Evolutionary conservation across 2,888 invertebrate species (phyloP).

Genomic region (Papilio protenor): DNA sequence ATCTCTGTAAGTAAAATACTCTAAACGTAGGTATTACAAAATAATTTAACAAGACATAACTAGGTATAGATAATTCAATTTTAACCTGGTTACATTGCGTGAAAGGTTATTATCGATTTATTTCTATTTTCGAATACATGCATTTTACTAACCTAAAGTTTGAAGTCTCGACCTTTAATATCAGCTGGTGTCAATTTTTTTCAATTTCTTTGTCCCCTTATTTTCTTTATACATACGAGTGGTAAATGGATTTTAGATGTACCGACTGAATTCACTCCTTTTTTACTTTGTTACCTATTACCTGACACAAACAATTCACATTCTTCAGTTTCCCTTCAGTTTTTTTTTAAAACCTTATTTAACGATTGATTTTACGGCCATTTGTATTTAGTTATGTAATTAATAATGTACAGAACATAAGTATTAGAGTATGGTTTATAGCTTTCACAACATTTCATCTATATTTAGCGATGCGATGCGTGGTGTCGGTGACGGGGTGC

Average conservation of each 20-base stretch:
- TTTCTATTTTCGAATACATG: background rate
- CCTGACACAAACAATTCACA: too few species aligned
- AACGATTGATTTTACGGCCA: background rate
- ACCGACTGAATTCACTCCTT: background rate
- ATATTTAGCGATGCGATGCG: constrained; percentile 70
- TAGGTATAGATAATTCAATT: background rate
- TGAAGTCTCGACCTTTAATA: background rate
- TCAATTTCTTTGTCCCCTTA: background rate
- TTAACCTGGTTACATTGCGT: background rate
- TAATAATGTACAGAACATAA: background rate
- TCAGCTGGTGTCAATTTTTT: background rate
- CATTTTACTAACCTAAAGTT: background rate
- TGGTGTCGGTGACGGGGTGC: constrained; percentile 54
- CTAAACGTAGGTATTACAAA: background rate
- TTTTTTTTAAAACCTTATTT: background rate
- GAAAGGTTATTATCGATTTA: background rate
- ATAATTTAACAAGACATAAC: background rate
- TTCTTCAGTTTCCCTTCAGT: too few species aligned
- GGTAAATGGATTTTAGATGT: background rate
- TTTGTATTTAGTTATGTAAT: background rate
- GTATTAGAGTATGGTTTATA: constrained; percentile 46
- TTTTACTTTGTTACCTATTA: too few species aligned
- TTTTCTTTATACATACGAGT: too few species aligned
- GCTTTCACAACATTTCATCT: constrained; percentile 72
- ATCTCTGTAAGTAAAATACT: too few species aligned